Evolutionary conservation across 2,113 vertebrate genomes (phyloP), one percentile per base, ranked within the genome.

Genomic region (Enhydra lutris): DNA sequence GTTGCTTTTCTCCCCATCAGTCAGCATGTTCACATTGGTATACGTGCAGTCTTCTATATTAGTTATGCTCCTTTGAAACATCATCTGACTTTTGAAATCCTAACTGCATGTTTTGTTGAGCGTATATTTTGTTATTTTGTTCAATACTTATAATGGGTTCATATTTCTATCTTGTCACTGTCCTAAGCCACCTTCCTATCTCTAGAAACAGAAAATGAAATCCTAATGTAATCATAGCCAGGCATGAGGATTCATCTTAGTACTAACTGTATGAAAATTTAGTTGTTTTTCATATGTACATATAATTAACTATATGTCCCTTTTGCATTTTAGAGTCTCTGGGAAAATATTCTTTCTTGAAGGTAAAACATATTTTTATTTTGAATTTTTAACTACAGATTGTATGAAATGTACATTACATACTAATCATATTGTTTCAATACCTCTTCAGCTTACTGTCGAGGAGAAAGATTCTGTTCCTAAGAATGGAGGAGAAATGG

Each of bases 281-380:
- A 17, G 6, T 47, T 52, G 21, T 18, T 34, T 55, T 92, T 89
- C 4, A 61, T 50, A 74, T 63, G 94, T 93, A 36, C 52, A 61
- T 57, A n/a, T 39, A n/a, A 47, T 92, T 97, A 11, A 71, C 71
- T 81, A 82, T 93, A 0, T 96, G 89, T 97, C 91, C 69, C 34
- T n/a, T 76, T 91, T 98, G 31, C 34, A 61, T 93, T 96, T 93
- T 81, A 99, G 98, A 87, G 21, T 74, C 95, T 89, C 85, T 11
- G 31, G 96, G 96, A 78, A 98, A 94, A 94, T 47, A 47, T 47
- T 83, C 0, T 80, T 61, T 81, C 34, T 93, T 90, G 42, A 96
- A 97, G 97, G 98, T 98, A 98, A 50, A 76, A 59, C 91, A 0
- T 91, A 85, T 31, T 98, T 95, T 92, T 50, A 96, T 92, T 91